A percentile compares a stretch with the other conserved stretches of the same genome.
phyloP scores from a whole-genome alignment of 2,113 vertebrate species.

The Cryptomyrus ogoouensis region DNA sequence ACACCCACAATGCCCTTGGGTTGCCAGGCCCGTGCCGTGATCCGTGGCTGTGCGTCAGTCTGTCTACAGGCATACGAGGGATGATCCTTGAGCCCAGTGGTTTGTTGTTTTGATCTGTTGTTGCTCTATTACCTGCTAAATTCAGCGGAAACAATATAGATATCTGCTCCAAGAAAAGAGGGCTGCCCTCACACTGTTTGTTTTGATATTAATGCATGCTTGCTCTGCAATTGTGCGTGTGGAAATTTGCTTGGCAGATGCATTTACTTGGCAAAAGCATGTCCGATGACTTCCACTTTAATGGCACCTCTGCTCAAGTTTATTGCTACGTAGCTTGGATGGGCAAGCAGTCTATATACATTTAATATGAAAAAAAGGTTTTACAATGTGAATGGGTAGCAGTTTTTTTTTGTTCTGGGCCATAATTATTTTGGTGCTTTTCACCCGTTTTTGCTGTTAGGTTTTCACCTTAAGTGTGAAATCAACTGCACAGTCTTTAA shows the following conservation, averaged over 20 bases:
- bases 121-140: slow-evolving; percentile 26
- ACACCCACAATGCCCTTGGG: background rate
- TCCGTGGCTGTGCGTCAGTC: background rate
- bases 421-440: background rate
- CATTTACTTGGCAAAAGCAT: slow-evolving; percentile 29
- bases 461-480: background rate
- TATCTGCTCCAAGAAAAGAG: slow-evolving; percentile 13
- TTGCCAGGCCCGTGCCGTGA: background rate
- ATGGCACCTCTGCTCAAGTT: slow-evolving; percentile 26
- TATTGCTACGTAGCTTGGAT: slow-evolving; percentile 30
- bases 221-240: slow-evolving; percentile 3
- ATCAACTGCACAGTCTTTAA: background rate
- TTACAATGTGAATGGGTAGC: background rate
- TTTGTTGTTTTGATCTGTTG: slow-evolving; percentile 13
- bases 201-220: slow-evolving; percentile 30
- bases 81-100: background rate
- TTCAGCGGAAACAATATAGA: slow-evolving; percentile 22
- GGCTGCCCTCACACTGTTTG: slow-evolving; percentile 30
- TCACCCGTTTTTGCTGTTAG: background rate
- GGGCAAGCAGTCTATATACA: slow-evolving; percentile 24
- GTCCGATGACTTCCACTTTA: slow-evolving; percentile 29
- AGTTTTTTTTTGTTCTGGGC: background rate
- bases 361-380: background rate
- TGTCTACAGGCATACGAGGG: background rate
- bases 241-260: slow-evolving; percentile 32